A percentile compares a stretch with the other conserved stretches of the same genome.
These are phyloP conservation scores for Eupithecia dodoneata DNA, from an alignment of 2,888 invertebrate genomes.

Conservation along the genomic window DNA sequence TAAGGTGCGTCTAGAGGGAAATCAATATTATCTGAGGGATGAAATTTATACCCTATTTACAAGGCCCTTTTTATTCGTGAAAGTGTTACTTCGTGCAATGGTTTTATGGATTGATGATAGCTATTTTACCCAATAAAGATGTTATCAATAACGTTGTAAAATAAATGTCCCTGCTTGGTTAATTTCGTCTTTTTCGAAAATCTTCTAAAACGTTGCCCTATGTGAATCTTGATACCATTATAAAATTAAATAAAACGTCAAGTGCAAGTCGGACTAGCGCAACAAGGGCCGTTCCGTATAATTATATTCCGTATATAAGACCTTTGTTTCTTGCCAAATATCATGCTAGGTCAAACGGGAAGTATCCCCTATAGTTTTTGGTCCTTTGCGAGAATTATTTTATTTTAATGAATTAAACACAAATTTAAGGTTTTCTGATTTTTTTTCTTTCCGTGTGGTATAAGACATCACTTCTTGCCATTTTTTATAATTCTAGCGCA, in stretches of 20 bases:
- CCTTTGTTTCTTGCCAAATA: too few relatives aligned
- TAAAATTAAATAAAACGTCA: background rate
- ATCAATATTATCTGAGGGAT: constrained; percentile 51
- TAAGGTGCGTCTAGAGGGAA: constrained; percentile 49
- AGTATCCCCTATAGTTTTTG: too few relatives aligned
- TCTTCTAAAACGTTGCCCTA: background rate
- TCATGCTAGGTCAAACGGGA: too few relatives aligned
- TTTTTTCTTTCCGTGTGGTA: too few relatives aligned
- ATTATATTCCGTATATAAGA: too few relatives aligned
- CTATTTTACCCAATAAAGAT: background rate
- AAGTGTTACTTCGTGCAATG: constrained; percentile 17
- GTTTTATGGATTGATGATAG: constrained; percentile 18
- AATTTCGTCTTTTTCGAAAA: background rate
- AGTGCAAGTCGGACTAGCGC: too few relatives aligned
- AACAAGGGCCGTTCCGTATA: too few relatives aligned
- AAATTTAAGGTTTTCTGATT: too few relatives aligned
- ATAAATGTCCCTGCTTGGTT: background rate
- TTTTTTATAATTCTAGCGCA: too few relatives aligned
- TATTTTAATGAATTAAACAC: too few relatives aligned
- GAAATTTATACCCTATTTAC: constrained; percentile 16
- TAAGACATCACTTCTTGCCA: too few relatives aligned
- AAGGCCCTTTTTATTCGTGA: constrained; percentile 19
- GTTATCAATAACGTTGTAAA: background rate
- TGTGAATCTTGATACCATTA: constrained; percentile 18
- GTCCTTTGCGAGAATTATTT: too few relatives aligned